Percentiles rank a stretch among this genome's conserved stretches.
phyloP scores from a whole-genome alignment of 2,113 vertebrate genomes.

The Calidris pugnax region DNA sequence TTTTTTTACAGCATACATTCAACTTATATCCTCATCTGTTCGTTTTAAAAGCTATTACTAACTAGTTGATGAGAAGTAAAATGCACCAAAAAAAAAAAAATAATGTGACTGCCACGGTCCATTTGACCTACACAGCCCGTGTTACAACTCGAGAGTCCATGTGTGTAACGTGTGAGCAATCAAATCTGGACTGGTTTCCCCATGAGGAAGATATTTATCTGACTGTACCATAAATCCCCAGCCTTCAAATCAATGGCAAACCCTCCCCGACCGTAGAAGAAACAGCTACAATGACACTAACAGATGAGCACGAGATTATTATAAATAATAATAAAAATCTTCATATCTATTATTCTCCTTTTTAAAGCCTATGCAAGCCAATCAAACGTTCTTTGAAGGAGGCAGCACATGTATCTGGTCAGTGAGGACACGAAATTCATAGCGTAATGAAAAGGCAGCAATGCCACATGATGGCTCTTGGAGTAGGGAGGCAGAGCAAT shows the following conservation, averaged over 20 bases:
- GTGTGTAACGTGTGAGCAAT: rapidly evolving
- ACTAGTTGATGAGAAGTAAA: background rate
- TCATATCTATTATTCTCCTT: background rate
- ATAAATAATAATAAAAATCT: background rate
- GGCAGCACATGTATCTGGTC: background rate
- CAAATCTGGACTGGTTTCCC: background rate
- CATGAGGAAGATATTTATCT: background rate
- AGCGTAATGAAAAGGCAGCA: background rate
- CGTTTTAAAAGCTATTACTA: background rate
- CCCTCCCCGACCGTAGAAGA: background rate
- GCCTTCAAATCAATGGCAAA: background rate
- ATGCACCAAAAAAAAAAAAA: background rate
- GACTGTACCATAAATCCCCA: background rate
- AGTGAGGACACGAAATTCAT: rapidly evolving
- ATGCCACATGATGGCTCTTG: background rate
- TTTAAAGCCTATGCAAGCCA: background rate
- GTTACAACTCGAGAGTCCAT: background rate
- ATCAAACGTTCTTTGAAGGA: background rate
- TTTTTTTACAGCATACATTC: background rate
- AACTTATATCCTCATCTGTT: background rate
- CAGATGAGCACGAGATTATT: background rate
- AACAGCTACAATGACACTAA: background rate
- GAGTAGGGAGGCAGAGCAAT: background rate
- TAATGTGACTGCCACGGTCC: background rate
- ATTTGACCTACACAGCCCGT: background rate